phyloP scores from a whole-genome alignment of 2,113 vertebrate species.

The Pteropus alecto region DNA sequence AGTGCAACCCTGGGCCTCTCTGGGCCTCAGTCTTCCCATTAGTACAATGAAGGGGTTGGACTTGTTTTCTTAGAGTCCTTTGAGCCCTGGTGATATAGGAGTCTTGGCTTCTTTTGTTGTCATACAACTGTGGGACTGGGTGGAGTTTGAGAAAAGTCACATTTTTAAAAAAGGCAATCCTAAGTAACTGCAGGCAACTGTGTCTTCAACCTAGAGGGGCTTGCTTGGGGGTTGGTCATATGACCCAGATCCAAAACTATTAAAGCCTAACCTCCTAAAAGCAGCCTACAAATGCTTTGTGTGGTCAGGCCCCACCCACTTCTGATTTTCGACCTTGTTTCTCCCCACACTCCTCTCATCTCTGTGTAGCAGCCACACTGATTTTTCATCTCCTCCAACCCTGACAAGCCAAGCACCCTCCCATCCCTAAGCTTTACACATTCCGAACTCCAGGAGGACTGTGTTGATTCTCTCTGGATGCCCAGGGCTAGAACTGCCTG shows the following conservation, averaged over 20 bases:
- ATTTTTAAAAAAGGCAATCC: neutral
- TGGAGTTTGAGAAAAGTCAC: neutral
- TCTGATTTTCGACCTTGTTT: neutral
- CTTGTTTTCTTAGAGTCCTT: neutral
- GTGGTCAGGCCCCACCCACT: neutral
- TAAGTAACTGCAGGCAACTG: neutral
- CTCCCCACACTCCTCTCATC: no score
- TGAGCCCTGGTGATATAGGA: neutral
- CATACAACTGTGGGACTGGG: neutral
- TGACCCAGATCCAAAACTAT: neutral
- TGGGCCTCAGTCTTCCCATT: neutral
- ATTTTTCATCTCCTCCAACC: neutral
- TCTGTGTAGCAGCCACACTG: neutral
- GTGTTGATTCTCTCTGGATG: neutral
- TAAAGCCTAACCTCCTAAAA: neutral
- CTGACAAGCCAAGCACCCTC: neutral
- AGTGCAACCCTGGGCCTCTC: neutral
- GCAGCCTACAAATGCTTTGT: neutral
- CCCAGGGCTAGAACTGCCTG: neutral
- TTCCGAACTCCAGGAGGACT: neutral
- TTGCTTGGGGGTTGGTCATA: neutral
- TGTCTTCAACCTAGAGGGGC: neutral
- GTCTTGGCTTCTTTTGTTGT: neutral
- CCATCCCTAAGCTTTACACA: neutral
- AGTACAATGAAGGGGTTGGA: neutral